Base-by-base conservation (phyloP, 2,888 invertebrate genomes). In the Lacanobia oleracea region DNA sequence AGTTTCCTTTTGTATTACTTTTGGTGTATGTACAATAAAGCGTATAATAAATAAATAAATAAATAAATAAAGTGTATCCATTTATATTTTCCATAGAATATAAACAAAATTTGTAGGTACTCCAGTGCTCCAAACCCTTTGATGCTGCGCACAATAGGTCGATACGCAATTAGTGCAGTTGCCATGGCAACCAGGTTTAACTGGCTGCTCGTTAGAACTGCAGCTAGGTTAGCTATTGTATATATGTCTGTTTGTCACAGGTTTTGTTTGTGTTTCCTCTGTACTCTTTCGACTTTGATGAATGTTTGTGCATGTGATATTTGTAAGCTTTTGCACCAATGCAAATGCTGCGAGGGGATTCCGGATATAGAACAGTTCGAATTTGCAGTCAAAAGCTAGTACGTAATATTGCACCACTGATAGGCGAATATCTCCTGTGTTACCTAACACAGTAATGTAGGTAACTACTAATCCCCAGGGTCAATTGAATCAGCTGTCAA, bases 131-230 rank as follows among this genome's bases (percentile, higher is more conserved):
- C 10, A 8, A 51, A 61, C 43, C 16, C 21, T 75, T 75, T 70
- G 50, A 56, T 23, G 43, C 23, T 45, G 33, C 10, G 18, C 48
- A 56, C 43, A 71, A 43, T 43, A 54, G 43, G 21, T 75, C 72
- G 60, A 77, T 59, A 59, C 51, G 63, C 43, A 72, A 75, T 75
- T 79, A 72, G 45, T 10, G 50, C 57, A 10, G 57, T 78, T 78
- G n/a, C 72, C 40, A 63, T 75, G 33, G 33, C 16, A 72, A 59
- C 73, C 33, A 48, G 40, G 18, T 27, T 48, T 62, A 72, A 78
- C 51, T 71, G 50, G 51, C 51, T 37, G 14, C 54, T 74, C 77
- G 77, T 74, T 77, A 77, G 60, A 48, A 40, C 21, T 54, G 48
- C 71, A 77, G 40, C 27, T 33, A 54, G 18, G 43, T 70, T 43